Conservation (phyloP, 2,888 invertebrate species). For the Lepidocyrtoides sp. region DNA sequence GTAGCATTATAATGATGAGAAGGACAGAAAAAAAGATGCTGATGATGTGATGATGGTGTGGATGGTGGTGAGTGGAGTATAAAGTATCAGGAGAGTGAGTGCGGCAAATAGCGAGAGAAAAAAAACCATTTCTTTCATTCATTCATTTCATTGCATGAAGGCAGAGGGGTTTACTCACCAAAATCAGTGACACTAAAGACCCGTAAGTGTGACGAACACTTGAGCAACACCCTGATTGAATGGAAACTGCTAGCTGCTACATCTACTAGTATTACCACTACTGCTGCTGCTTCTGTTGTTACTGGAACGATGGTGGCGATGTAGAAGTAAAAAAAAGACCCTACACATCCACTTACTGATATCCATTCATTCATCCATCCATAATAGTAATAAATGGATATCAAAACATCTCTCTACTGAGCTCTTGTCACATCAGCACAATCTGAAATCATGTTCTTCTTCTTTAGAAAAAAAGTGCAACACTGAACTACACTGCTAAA, state of each 20-base stretch:
- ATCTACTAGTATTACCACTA: too few relatives aligned
- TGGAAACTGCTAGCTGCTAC: conserved; percentile 55
- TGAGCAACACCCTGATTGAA: conserved; percentile 77
- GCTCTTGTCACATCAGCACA: conserved; percentile 40
- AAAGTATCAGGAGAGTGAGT: neutral
- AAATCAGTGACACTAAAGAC: conserved; percentile 78
- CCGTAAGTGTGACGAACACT: conserved; percentile 78
- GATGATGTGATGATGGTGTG: neutral
- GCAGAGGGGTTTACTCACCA: conserved; percentile 45
- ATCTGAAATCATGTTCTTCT: neutral
- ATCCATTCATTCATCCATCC: neutral
- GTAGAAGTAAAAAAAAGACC: conserved; percentile 53
- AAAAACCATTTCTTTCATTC: conserved; percentile 39
- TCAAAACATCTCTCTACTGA: conserved; percentile 39
- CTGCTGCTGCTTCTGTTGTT: neutral
- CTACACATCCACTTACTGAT: conserved; percentile 45
- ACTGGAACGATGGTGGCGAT: neutral
- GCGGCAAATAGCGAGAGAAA: neutral
- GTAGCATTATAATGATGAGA: neutral
- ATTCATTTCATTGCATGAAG: conserved; percentile 16
- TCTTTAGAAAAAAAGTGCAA: neutral
- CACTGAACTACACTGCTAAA: too few relatives aligned
- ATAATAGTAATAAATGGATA: conserved; percentile 52
- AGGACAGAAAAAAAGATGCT: neutral
- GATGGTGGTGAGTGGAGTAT: conserved; percentile 7